Evolutionary conservation across 2,797 vertebrate genomes (phyloP), one percentile per base, ranked within the genome.

Genomic region (Hylomyscus alleni): DNA sequence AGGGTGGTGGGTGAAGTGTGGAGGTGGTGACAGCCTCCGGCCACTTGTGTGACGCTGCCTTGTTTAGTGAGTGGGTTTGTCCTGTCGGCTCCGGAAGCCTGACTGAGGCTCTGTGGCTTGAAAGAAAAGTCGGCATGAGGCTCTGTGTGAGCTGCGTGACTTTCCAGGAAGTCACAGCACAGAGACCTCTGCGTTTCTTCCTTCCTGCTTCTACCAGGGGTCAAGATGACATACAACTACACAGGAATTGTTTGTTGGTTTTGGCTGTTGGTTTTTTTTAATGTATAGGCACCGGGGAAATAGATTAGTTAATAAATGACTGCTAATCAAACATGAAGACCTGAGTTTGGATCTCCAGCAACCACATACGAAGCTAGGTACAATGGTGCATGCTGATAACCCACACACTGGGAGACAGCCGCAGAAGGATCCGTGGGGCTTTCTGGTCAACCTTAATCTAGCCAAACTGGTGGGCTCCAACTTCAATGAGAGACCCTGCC

Each of bases 1-100:
- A 6, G n/a, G n/a, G 31, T 8, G 37, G 34, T 2, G 0, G 47
- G 0, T 47, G 1, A 54, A 72, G 20, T 10, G 26, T 40, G 29
- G 77, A 9, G 19, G 8, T 14, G 0, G 14, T 6, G 34, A 5
- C 24, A 22, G 20, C 34, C 13, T 26, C 9, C 17, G 56, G 37
- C 72, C 22, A 3, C 0, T 10, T 29, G 80, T 13, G 4, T 9
- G 9, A 69, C 0, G 6, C 4, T 1, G 58, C 31, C 50, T 73
- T 56, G 29, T 7, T 29, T 34, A 17, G 40, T 6, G 26, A 40
- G 54, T 3, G 7, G 77, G 37, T 89, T 89, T 47, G n/a, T 87
- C 92, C 84, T 6, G n/a, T 34, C 6, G 22, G 72, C 69, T 83
- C 5, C 3, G 19, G 56, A 60, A 54, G n/a, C 29, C n/a, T 2